Base-by-base conservation (phyloP, 1,140 invertebrate genomes). In the Xylocopa sonorina region DNA sequence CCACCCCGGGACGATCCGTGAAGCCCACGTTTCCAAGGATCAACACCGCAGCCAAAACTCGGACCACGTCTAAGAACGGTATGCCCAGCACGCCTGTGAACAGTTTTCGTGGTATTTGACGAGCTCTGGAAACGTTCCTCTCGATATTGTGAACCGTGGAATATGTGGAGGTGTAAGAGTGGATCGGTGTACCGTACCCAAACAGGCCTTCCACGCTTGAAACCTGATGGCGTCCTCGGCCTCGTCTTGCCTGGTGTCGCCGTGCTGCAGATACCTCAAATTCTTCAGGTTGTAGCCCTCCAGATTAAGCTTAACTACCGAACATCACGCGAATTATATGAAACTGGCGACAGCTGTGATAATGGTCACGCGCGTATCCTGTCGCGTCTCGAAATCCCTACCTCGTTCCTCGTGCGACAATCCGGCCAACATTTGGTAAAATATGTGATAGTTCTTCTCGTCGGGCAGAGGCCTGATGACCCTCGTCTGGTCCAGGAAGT, bases 361-460 rank as follows among this genome's bases (percentile, higher is more conserved):
- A 12, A 43, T 43, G 0, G 10, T 0, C 9, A 14, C 12, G 10
- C 10, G 10, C 16, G 43, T 7, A 38, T 38, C 9, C 16, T 18
- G 3, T 57, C 27, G 5, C 14, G 18, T 5, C 14, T 9, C 10
- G 27, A 34, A 34, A 27, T 1, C 50, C 27, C 71, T 80, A 96
- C 95, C 94, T 94, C 97, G 95, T 92, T 99, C 98, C 84, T 99
- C 98, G 60, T 95, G 92, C 18, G 96, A 96, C 1, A 99, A 94
- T 5, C 98, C 98, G 21, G 97, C 97, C 34, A 99, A 93, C 96
- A 99, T 97, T 93, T 99, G 98, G 93, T 99, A 99, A 93, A 99
- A 99, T 89, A 99, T 98, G 89, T 99, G 98, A 90, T 98, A 99
- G 93, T 99, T 99, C 88, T 98, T 98, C 92, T 99, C 98, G 88